Percentiles rank a stretch among this genome's conserved stretches.
These are phyloP conservation scores for Pangasianodon hypophthalmus DNA, from an alignment of 2,113 vertebrate species.

Conservation along the genomic window DNA sequence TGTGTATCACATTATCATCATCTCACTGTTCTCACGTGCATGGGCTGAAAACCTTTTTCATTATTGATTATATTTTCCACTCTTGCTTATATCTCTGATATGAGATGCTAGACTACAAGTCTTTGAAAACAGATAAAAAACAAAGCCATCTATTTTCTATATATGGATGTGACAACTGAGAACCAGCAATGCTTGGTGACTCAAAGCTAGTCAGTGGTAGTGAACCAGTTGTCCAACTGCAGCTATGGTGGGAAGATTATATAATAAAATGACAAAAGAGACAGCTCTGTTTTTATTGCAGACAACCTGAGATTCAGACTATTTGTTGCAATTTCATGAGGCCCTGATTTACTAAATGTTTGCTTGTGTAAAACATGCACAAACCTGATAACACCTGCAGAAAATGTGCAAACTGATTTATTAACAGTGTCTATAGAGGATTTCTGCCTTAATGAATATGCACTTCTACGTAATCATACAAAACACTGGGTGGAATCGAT, in stretches of 20 bases:
- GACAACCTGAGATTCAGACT: background rate
- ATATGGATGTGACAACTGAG: background rate
- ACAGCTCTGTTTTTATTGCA: background rate
- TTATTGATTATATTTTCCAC: slow-evolving; percentile 15
- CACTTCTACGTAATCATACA: background rate
- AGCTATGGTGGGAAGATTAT: background rate
- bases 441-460: background rate
- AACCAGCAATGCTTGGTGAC: background rate
- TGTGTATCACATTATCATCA: background rate
- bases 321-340: background rate
- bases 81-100: background rate
- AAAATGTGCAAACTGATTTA: background rate
- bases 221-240: background rate
- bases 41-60: background rate
- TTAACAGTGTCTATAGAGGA: background rate
- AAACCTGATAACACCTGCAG: background rate
- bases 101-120: background rate
- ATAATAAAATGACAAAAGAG: slow-evolving; percentile 10
- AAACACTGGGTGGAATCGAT: background rate
- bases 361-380: background rate
- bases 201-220: background rate
- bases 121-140: background rate
- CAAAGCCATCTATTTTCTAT: background rate
- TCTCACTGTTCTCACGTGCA: background rate
- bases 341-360: background rate